Base-by-base conservation (phyloP, 2,113 vertebrate species). In the Tetrax tetrax region DNA sequence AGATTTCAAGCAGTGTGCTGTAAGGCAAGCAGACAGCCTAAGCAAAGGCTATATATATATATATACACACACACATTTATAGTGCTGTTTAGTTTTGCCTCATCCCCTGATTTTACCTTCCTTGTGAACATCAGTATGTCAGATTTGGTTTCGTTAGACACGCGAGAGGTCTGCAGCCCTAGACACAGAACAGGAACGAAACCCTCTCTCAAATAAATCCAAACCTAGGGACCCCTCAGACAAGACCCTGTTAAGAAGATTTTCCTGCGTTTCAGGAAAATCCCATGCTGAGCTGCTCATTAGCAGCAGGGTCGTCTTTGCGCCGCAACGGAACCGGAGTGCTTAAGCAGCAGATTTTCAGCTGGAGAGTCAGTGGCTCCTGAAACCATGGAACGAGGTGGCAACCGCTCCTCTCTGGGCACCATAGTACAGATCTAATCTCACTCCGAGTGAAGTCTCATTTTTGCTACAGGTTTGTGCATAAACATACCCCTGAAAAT, bases 321-420 rank as follows among this genome's bases (percentile, higher is more conserved):
- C 45, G 2, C 20, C 48, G 47, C 61, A 14, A 6, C 1, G 7
- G 6, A 64, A 83, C 45, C 41, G 56, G 9, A 31, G 27, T 3
- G 47, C 51, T 63, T 7, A 21, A 18, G 59, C 14, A 64, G 80
- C 10, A 8, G 12, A 27, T 23, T 50, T 25, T 3, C 43, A 51
- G 45, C 38, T 31, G 35, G 35, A 56, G 37, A 21, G 47, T 0
- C 79, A 25, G 53, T 15, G 60, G 63, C 37, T 45, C 5, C 77
- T 4, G 54, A 28, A 18, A 14, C 16, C 50, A 1, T 0, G 12
- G 51, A 14, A 16, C 3, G 0, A 2, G 8, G 10, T 4, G 13
- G 47, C 24, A 31, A 5, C 0, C 5, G n/a, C 69, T 66, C 25
- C 0, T 5, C 41, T 4, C 1, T 8, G 53, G 23, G 43, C 64